Percentiles rank a stretch among this genome's conserved stretches.
phyloP scores from a whole-genome alignment of 2,888 invertebrate species.

The Agriopis aurantiaria region DNA sequence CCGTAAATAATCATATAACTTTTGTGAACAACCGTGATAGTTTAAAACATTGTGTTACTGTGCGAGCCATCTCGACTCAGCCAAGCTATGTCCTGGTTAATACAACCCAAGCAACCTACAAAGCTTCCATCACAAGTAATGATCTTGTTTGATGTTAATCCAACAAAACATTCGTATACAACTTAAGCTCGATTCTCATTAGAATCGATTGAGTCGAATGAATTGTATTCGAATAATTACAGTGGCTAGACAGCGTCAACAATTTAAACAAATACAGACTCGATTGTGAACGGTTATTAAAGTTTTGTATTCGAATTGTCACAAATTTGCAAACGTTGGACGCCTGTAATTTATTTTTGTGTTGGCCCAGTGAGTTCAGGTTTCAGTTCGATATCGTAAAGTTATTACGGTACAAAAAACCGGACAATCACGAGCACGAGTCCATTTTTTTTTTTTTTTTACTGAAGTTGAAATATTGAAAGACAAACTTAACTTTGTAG shows the following conservation, averaged over 20 bases:
- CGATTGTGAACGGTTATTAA: neutral
- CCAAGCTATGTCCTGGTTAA: neutral
- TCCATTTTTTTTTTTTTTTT: no score
- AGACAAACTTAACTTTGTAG: no score
- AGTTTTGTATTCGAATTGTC: slow-evolving; percentile 6
- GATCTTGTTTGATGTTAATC: slow-evolving; percentile 8
- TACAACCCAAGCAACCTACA: neutral
- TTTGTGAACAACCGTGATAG: no score
- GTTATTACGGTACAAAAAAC: neutral
- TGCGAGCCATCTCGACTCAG: neutral
- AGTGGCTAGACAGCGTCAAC: slow-evolving; percentile 10
- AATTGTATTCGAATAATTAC: slow-evolving; percentile 17
- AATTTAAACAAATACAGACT: neutral
- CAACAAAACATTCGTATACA: slow-evolving; percentile 13
- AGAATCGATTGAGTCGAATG: slow-evolving; percentile 11
- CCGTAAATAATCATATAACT: no score
- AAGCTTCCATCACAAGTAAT: slow-evolving; percentile 6
- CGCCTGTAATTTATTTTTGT: neutral
- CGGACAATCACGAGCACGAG: no score
- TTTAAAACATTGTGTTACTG: neutral
- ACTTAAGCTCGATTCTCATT: neutral
- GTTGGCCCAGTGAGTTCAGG: neutral
- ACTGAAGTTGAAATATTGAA: no score
- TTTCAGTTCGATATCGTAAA: neutral
- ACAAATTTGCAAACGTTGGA: neutral